Percentiles rank a stretch among this genome's conserved stretches.
phyloP scores from a whole-genome alignment of 2,888 invertebrate species.

The Trilocha varians region DNA sequence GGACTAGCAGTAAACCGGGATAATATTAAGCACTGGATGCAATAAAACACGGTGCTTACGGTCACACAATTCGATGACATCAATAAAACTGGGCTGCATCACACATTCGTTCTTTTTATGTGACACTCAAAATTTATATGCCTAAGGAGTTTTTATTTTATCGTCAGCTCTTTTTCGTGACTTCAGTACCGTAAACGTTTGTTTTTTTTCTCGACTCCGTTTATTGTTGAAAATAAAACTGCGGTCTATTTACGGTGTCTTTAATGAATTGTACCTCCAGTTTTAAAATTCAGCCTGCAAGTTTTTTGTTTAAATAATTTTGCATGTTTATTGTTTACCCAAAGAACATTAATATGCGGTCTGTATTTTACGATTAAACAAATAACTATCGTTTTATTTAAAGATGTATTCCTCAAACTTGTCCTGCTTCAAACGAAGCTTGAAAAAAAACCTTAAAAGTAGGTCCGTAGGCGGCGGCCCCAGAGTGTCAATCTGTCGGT shows the following conservation, averaged over 20 bases:
- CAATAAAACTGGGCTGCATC: slow-evolving; percentile 41
- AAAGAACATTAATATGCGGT: too few relatives aligned
- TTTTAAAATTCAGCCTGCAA: too few relatives aligned
- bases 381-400: background rate
- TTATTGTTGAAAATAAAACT: background rate
- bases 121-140: slow-evolving; percentile 39
- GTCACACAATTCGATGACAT: slow-evolving; percentile 43
- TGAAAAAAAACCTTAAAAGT: too few relatives aligned
- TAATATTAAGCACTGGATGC: slow-evolving; percentile 43
- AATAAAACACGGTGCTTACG: slow-evolving; percentile 44
- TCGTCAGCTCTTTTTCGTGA: slow-evolving; percentile 12
- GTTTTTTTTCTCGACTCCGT: background rate
- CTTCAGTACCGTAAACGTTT: background rate
- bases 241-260: background rate
- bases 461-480: too few relatives aligned
- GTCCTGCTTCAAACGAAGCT: too few relatives aligned
- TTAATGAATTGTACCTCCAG: too few relatives aligned
- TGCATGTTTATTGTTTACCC: too few relatives aligned
- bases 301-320: too few relatives aligned
- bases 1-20: slow-evolving; percentile 30
- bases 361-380: too few relatives aligned
- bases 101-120: slow-evolving; percentile 35
- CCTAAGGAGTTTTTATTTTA: slow-evolving; percentile 40
- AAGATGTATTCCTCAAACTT: background rate
- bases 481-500: too few relatives aligned